Conservation (phyloP, 2,113 vertebrate species). For the Plectropomus leopardus region DNA sequence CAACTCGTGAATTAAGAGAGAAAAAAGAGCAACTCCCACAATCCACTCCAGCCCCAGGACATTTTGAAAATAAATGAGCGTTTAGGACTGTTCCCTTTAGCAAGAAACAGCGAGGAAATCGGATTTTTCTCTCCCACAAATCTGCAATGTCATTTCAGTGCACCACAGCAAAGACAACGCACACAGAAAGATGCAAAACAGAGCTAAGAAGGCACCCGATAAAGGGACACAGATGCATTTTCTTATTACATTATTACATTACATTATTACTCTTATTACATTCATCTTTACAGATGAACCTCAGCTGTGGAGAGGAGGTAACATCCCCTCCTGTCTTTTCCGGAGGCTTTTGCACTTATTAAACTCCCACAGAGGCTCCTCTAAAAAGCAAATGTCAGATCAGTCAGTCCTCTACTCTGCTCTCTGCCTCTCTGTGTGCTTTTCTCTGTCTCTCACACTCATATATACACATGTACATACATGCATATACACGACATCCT, state of each 20-base stretch:
- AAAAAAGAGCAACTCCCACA: slow-evolving; percentile 36
- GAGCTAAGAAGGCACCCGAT: not conserved
- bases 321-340: slow-evolving; percentile 12
- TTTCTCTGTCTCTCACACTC: not conserved
- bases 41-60: slow-evolving; percentile 43
- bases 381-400: slow-evolving; percentile 47
- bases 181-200: not conserved
- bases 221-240: not conserved
- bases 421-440: not conserved
- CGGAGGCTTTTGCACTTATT: slow-evolving; percentile 36
- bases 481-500: slow-evolving; percentile 26
- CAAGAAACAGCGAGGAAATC: slow-evolving; percentile 21
- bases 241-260: no score
- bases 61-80: slow-evolving; percentile 41
- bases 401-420: slow-evolving; percentile 41
- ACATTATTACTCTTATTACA: no score
- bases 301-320: slow-evolving; percentile 16
- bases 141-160: slow-evolving; percentile 26
- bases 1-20: slow-evolving; percentile 35
- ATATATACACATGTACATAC: not conserved
- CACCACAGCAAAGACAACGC: slow-evolving; percentile 22
- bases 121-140: not conserved
- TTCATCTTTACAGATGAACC: not conserved
- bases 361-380: slow-evolving; percentile 30
- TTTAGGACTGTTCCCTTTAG: slow-evolving; percentile 29